These are phyloP conservation scores for Fissipunctia ypsillon DNA, from an alignment of 2,888 invertebrate species.

Conservation along the genomic window DNA sequence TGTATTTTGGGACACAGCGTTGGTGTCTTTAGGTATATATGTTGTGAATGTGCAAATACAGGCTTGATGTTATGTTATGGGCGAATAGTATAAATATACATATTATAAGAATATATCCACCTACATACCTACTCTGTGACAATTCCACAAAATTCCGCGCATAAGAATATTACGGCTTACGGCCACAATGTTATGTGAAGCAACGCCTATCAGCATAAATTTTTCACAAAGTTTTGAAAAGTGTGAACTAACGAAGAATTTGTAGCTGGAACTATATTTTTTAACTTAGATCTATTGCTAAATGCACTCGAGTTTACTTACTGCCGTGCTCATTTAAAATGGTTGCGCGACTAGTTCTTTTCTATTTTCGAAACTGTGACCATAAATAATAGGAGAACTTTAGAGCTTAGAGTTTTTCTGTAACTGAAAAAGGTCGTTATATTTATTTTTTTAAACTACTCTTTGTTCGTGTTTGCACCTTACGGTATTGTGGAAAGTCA, in stretches of 20 bases:
- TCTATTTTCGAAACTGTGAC: not conserved
- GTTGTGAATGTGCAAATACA: too few relatives aligned
- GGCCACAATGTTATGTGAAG: slow-evolving; percentile 19
- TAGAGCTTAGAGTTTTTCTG: not conserved
- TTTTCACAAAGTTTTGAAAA: slow-evolving; percentile 34
- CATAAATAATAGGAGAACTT: not conserved
- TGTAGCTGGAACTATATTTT: slow-evolving; percentile 24
- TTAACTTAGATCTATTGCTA: not conserved
- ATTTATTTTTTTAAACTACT: too few relatives aligned
- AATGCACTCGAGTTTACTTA: slow-evolving; percentile 8
- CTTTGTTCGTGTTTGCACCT: too few relatives aligned
- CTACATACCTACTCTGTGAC: not conserved
- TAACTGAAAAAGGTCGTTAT: not conserved
- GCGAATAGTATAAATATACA: not conserved
- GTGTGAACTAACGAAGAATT: slow-evolving; percentile 35
- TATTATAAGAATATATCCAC: not conserved
- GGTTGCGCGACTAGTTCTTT: not conserved
- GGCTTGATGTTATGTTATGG: not conserved
- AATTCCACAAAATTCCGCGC: slow-evolving; percentile 4
- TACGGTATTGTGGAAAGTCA: not conserved
- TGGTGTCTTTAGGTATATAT: too few relatives aligned
- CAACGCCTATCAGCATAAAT: slow-evolving; percentile 18
- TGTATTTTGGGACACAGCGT: too few relatives aligned
- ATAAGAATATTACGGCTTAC: slow-evolving; percentile 5
- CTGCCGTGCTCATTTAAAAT: not conserved